phyloP scores from a whole-genome alignment of 2,888 invertebrate genomes.

The Cetonia aurata region DNA sequence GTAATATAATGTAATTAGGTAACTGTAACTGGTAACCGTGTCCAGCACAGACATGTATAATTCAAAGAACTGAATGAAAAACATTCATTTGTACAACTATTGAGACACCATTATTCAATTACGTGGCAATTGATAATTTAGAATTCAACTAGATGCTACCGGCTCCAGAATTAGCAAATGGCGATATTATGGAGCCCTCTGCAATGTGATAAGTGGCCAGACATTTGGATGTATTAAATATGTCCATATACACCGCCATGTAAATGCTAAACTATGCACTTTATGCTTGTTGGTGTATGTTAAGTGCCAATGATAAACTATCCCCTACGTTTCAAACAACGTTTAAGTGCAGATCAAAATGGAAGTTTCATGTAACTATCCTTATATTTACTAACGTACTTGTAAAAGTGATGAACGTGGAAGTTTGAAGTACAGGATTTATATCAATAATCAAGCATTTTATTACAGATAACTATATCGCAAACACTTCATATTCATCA shows the following conservation, averaged over 20 bases:
- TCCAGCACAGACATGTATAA: conserved; percentile 18
- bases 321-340: neutral
- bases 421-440: no score
- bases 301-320: conserved; percentile 17
- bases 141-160: conserved; percentile 50
- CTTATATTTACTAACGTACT: neutral
- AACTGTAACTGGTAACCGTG: conserved; percentile 1
- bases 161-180: conserved; percentile 43
- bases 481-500: no score
- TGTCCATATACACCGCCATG: neutral
- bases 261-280: conserved; percentile 15
- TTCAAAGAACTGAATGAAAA: conserved; percentile 25
- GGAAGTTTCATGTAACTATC: conserved; percentile 21
- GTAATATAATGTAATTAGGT: neutral
- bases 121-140: conserved; percentile 45
- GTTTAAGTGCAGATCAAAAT: neutral
- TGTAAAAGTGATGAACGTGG: no score
- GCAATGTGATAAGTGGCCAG: conserved; percentile 9
- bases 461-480: no score
- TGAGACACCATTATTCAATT: conserved; percentile 46
- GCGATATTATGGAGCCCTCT: conserved; percentile 23
- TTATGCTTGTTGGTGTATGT: conserved; percentile 12
- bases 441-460: no score
- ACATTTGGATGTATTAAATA: conserved; percentile 15
- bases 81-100: conserved; percentile 25